Evolutionary conservation across 2,797 vertebrate genomes (phyloP).

Genomic region (Sciaenops ocellatus): DNA sequence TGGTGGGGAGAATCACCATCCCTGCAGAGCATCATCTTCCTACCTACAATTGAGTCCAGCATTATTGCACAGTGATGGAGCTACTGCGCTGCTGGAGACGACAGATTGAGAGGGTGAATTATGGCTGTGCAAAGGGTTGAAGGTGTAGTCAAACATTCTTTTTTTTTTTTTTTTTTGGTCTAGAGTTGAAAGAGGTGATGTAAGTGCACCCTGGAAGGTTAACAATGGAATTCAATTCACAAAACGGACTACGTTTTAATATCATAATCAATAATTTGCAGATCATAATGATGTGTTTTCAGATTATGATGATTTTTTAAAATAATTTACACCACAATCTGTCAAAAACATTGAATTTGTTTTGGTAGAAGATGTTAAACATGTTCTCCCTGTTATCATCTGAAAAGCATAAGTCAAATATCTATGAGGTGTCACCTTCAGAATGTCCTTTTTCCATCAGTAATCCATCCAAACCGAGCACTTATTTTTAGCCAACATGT

Average conservation of each 20-base stretch:
- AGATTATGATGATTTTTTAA: background rate
- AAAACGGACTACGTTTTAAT: background rate
- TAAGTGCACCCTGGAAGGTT: slow-evolving; percentile 2
- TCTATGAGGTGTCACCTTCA: slow-evolving; percentile 29
- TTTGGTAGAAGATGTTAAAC: background rate
- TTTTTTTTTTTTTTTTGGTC: slow-evolving; percentile 24
- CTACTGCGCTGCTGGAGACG: slow-evolving; percentile 47
- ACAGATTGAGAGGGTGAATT: slow-evolving; percentile 72
- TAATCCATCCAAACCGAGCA: slow-evolving; percentile 2
- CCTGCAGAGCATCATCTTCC: slow-evolving; percentile 77
- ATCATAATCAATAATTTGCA: background rate
- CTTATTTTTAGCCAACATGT: slow-evolving; percentile 10
- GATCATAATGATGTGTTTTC: background rate
- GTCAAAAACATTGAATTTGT: background rate
- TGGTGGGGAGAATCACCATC: slow-evolving; percentile 68
- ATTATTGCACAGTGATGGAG: slow-evolving; percentile 81
- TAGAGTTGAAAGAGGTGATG: slow-evolving; percentile 20
- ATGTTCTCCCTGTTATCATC: background rate
- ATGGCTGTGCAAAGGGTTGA: slow-evolving; percentile 75
- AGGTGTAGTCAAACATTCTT: slow-evolving; percentile 77
- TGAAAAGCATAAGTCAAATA: background rate
- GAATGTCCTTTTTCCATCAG: slow-evolving; percentile 7
- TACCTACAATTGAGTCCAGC: slow-evolving; percentile 72
- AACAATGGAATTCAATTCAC: background rate
- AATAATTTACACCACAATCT: background rate